Evolutionary conservation across 2,113 vertebrate genomes (phyloP).

Genomic region (Sebastes schlegelii): DNA sequence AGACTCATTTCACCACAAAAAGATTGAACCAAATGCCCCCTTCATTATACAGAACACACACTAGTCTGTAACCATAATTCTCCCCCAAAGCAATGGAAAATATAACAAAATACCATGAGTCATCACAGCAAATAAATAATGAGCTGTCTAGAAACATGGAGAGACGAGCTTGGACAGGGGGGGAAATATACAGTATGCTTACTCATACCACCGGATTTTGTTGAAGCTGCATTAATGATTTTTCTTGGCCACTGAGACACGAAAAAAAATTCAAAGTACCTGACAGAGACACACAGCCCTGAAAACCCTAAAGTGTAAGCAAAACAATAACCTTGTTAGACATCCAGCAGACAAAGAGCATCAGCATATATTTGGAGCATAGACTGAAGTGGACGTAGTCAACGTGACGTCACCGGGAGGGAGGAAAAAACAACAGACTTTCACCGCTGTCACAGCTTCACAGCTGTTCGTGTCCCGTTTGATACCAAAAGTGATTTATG

Average conservation of each 20-base stretch:
- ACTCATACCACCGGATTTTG: background rate
- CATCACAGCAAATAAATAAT: background rate
- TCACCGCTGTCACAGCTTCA: too few species aligned
- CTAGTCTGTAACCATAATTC: background rate
- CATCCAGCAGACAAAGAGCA: background rate
- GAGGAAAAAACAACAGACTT: too few species aligned
- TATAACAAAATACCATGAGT: background rate
- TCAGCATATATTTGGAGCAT: background rate
- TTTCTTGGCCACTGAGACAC: background rate
- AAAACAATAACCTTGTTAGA: background rate
- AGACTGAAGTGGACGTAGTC: too few species aligned
- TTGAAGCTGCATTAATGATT: background rate
- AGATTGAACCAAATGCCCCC: background rate
- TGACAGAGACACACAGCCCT: background rate
- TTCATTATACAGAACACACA: background rate
- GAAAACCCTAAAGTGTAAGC: background rate
- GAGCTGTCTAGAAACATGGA: background rate
- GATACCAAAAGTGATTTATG: too few species aligned
- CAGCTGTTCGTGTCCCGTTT: too few species aligned
- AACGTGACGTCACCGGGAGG: too few species aligned
- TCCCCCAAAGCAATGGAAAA: background rate
- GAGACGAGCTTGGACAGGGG: background rate
- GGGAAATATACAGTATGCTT: background rate
- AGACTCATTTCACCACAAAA: background rate
- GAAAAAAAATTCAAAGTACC: background rate